phyloP scores from a whole-genome alignment of 1,140 invertebrate genomes.

The Drosophila kikkawai region DNA sequence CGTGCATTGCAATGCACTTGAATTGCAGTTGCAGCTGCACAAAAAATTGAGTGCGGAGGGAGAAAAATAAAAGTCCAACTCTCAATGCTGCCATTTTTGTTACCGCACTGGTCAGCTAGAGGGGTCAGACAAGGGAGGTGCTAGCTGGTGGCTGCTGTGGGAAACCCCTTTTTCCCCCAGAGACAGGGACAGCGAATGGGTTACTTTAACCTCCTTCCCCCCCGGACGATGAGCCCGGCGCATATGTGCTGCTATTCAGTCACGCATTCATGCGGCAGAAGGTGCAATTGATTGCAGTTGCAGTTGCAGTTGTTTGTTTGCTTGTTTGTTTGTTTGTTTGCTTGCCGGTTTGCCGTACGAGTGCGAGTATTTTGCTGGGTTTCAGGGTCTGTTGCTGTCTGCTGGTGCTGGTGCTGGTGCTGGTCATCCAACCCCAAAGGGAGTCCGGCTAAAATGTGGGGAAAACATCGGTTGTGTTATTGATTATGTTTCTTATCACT shows the following conservation, averaged over 20 bases:
- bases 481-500: slow-evolving; percentile 46
- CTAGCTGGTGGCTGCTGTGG: neutral
- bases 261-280: slow-evolving; percentile 74
- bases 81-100: slow-evolving; percentile 68
- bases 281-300: slow-evolving; percentile 80
- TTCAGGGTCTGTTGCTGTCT: slow-evolving; percentile 15
- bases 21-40: slow-evolving; percentile 59
- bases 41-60: slow-evolving; percentile 40
- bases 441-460: slow-evolving; percentile 12
- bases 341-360: slow-evolving; percentile 7
- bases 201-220: slow-evolving; percentile 4
- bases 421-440: slow-evolving; percentile 14
- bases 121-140: slow-evolving; percentile 11
- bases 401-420: slow-evolving; percentile 5
- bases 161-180: neutral
- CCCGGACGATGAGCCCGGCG: slow-evolving; percentile 30
- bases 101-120: slow-evolving; percentile 41
- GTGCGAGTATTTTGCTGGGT: slow-evolving; percentile 28
- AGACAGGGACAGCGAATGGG: slow-evolving; percentile 12
- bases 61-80: slow-evolving; percentile 54
- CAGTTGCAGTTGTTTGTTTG: slow-evolving; percentile 59
- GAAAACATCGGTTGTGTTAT: slow-evolving; percentile 20
- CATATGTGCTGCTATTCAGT: slow-evolving; percentile 59
- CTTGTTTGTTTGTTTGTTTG: slow-evolving; percentile 35
- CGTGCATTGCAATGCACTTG: slow-evolving; percentile 61